Base-by-base conservation (phyloP, 2,797 vertebrate species). In the Sebastes wilsoni region DNA sequence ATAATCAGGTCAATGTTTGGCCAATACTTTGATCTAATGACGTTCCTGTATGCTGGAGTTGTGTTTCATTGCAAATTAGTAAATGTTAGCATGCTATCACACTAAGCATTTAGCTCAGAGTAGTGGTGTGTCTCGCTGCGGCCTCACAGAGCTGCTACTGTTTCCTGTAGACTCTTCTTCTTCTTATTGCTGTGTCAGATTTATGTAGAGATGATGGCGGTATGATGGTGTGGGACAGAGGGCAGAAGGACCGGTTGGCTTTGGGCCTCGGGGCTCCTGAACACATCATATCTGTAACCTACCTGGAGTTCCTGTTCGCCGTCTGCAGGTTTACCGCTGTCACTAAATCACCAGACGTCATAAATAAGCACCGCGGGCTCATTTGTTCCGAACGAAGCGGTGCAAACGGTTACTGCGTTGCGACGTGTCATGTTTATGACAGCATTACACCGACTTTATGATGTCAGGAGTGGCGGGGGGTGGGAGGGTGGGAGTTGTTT, bases 381-480 rank as follows among this genome's bases (percentile, higher is more conserved):
- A 79, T 93, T 90, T 90, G 88, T 82, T 86, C 60, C 14, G 52
- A 92, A 81, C 71, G 58, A 69, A 89, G 83, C 34, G 61, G 59
- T 28, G 74, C 85, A 70, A 77, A 77, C 49, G 36, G 82, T 83
- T 84, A 85, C 78, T 22, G 86, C 67, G 58, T 38, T 32, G 79
- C 28, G 62, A 25, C 77, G 27, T 81, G 90, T 90, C 89, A 87
- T 92, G 86, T 92, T 94, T 92, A 91, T 82, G 90, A 88, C 82
- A 42, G 69, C 79, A 75, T 90, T 90, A 89, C 84, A 84, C 72
- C 67, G 81, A 72, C 84, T 93, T 93, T 87, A 93, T 92, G 88
- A 91, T 89, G 88, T 91, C 84, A 86, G 84, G 75, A 64, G 78
- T 32, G 52, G 42, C 59, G 3, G 14, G 46, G 1, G 27, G 4